phyloP scores from a whole-genome alignment of 1,140 invertebrate genomes.

The Calycopis cecrops region DNA sequence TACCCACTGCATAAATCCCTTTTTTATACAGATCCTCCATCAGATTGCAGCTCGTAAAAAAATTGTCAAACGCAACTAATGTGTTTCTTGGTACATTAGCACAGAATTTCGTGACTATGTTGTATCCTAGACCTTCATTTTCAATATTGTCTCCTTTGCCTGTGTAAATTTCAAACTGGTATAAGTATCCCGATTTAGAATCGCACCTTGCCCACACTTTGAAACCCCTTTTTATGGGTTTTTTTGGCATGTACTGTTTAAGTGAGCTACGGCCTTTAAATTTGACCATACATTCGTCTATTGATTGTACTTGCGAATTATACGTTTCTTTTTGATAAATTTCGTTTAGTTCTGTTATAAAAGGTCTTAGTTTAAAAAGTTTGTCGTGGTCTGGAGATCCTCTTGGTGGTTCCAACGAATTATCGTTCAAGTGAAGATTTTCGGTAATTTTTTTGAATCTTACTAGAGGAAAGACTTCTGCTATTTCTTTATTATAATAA shows the following conservation, averaged over 20 bases:
- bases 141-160: constrained; percentile 26
- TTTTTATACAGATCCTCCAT: constrained; percentile 31
- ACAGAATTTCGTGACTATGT: constrained; percentile 27
- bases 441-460: constrained; percentile 34
- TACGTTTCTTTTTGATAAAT: constrained; percentile 13
- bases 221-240: constrained; percentile 39
- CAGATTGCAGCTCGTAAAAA: constrained; percentile 28
- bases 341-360: constrained; percentile 18
- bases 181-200: constrained; percentile 20
- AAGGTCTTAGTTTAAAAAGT: constrained; percentile 24
- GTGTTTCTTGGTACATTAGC: constrained; percentile 22
- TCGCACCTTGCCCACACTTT: constrained; percentile 36
- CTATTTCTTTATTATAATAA: constrained; percentile 32
- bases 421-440: constrained; percentile 27
- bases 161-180: too few relatives aligned
- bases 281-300: constrained; percentile 37
- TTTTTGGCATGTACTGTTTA: constrained; percentile 35
- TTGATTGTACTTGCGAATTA: constrained; percentile 22
- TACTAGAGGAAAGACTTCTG: constrained; percentile 19
- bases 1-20: constrained; percentile 32
- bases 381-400: constrained; percentile 26
- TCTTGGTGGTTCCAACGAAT: constrained; percentile 16
- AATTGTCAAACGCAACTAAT: constrained; percentile 31
- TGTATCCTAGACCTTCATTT: constrained; percentile 30
- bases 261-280: constrained; percentile 28